phyloP scores from a whole-genome alignment of 2,888 invertebrate species.

The Agonopterix arenella region DNA sequence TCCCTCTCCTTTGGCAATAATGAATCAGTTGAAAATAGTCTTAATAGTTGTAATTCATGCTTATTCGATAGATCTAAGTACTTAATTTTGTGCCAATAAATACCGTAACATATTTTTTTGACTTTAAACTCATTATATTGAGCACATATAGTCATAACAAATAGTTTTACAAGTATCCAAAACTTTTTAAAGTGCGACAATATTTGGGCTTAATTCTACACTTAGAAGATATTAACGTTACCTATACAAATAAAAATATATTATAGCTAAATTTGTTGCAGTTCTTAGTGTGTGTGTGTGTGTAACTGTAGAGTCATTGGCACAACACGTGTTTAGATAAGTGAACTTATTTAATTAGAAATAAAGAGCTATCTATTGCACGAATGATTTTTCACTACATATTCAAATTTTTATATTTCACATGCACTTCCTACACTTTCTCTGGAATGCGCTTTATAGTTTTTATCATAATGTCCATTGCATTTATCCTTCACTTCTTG shows the following conservation, averaged over 20 bases:
- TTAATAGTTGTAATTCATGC: no score
- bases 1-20: no score
- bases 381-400: slow-evolving; percentile 38
- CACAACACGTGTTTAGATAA: slow-evolving; percentile 11
- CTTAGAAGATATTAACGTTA: no score
- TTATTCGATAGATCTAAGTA: no score
- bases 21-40: no score
- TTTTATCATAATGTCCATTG: slow-evolving; percentile 34
- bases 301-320: slow-evolving; percentile 16
- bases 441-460: slow-evolving; percentile 61
- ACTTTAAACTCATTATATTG: no score
- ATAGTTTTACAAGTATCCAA: no score
- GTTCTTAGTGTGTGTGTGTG: slow-evolving; percentile 19
- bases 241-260: not conserved
- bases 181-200: not conserved
- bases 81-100: no score
- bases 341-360: slow-evolving; percentile 1
- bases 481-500: slow-evolving; percentile 38
- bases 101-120: no score
- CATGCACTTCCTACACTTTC: slow-evolving; percentile 41
- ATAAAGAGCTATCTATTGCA: slow-evolving; percentile 34
- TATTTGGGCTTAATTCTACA: not conserved
- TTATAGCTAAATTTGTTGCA: slow-evolving; percentile 19
- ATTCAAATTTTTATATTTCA: slow-evolving; percentile 22
- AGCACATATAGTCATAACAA: no score